Evolutionary conservation across 2,888 invertebrate species (phyloP), one percentile per base, ranked within the genome.

Genomic region (Seira musarum): DNA sequence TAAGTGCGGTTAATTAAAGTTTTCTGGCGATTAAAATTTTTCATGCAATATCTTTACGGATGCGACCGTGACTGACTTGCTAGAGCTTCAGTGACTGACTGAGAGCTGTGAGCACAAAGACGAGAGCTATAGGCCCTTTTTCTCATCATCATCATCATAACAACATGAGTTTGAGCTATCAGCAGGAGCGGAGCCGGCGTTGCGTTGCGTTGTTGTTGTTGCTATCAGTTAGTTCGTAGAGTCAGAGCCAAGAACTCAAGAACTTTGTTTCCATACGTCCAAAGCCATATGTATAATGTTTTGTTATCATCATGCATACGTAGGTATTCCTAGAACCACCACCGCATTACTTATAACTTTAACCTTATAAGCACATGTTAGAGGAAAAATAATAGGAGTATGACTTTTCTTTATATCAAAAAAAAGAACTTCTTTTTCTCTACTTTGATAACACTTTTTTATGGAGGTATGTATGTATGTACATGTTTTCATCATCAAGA

Each of bases 141-240:
- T 60, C 57, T 71, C 64, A 65, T 77, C 66, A 71, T 72, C 49
- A 78, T 71, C 67, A 66, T 72, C 71, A 72, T 67, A 30, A 79
- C 61, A 66, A 79, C 67, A 72, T 71, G 53, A 79, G 72, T 73
- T 71, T 72, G 53, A 65, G 65, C 60, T 73, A 79, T 79, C 79
- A 79, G 79, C 79, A 73, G 79, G 78, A 75, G 82, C 79, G 75
- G n/a, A n/a, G n/a, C n/a, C n/a, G 79, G 82, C 75, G 78, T 71
- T 78, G 66, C 72, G 72, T 64, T 71, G 79, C n/a, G n/a, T 79
- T 79, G 75, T 72, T 82, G 69, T 75, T 74, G 63, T 71, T 77
- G 57, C 63, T 63, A 6, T 40, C 40, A 8, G 6, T 40, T 8
- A 13, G 6, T 40, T 40, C 40, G 40, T 40, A 40, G 40, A 40